Base-by-base conservation (phyloP, 2,888 invertebrate species). In the Drosophila pegasa region DNA sequence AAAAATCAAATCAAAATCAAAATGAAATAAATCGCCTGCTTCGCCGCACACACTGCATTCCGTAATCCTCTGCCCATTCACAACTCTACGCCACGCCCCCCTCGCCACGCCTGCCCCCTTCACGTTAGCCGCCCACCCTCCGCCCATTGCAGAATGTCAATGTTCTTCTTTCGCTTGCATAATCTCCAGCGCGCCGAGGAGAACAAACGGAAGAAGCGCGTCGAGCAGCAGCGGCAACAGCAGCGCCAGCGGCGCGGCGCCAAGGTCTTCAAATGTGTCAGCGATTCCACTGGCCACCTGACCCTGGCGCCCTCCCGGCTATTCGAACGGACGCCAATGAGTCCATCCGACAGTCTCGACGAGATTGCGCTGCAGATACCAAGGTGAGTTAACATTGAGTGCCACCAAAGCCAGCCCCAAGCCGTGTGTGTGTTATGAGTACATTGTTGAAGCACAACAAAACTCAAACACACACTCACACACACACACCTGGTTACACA, bases 161-260 rank as follows among this genome's bases (percentile, higher is more conserved):
- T 97, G 95, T 97, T 97, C 95, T 97, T 97, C 96, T 97, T 97
- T 93, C 97, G 97, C 89, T 95, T 97, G 92, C 97, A 97, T 95
- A 97, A 97, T 94, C 94, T 96, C 92, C 97, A 95, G 93, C 95
- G 97, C 76, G 96, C 96, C 92, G 96, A 96, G 93, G 96, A 96
- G 93, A 94, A 94, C 90, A 95, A 95, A 91, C 94, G 95, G 78
- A 94, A 95, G 91, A 94, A 94, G 90, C 93, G 94, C 87, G 92
- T 76, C 60, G 92, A 92, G 72, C 91, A 92, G 56, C 92, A 93
- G 65, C 91, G 92, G 12, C 92, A 92, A 40, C 91, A 92, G 81
- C 91, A 92, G 71, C 92, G 93, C 51, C 92, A 91, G 22, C 90
- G 92, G 37, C 92, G 93, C 38, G 94, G 94, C 91, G 93, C 93